Conservation (phyloP, 2,888 invertebrate genomes). For the Tachina grossa region DNA sequence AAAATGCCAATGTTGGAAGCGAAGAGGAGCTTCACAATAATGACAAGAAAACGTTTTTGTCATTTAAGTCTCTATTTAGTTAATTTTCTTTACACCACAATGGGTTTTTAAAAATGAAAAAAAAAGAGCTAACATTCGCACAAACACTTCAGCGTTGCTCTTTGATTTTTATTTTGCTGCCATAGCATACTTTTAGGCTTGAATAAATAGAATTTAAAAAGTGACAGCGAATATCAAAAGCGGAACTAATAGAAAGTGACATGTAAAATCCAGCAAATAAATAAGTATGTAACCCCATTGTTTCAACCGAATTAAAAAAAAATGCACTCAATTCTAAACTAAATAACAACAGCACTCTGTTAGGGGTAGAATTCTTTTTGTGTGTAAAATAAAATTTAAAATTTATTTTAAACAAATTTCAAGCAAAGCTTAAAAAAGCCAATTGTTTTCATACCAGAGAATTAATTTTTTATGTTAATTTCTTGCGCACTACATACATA, state of each 20-base stretch:
- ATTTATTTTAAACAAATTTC: neutral
- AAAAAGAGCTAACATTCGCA: neutral
- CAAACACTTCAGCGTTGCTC: neutral
- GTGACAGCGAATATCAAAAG: slow-evolving; percentile 17
- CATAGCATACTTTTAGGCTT: slow-evolving; percentile 55
- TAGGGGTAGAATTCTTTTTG: neutral
- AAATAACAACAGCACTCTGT: neutral
- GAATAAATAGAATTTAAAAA: slow-evolving; percentile 42
- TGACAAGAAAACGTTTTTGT: slow-evolving; percentile 43
- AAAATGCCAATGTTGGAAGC: slow-evolving; percentile 40
- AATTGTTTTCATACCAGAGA: neutral
- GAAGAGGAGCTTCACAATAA: neutral
- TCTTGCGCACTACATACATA: neutral
- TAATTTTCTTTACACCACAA: slow-evolving; percentile 65
- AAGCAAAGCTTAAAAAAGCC: neutral
- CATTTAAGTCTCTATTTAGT: slow-evolving; percentile 64
- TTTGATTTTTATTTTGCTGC: slow-evolving; percentile 29
- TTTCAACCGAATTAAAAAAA: too few species aligned
- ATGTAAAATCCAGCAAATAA: neutral
- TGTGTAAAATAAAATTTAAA: neutral
- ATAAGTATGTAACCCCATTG: neutral
- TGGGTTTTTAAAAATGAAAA: slow-evolving; percentile 19
- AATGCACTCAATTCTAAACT: too few species aligned
- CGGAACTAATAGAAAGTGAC: neutral
- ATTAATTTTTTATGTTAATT: slow-evolving; percentile 25